Evolutionary conservation across 1,140 invertebrate species (phyloP).

Genomic region (Drosophila malerkotliana): DNA sequence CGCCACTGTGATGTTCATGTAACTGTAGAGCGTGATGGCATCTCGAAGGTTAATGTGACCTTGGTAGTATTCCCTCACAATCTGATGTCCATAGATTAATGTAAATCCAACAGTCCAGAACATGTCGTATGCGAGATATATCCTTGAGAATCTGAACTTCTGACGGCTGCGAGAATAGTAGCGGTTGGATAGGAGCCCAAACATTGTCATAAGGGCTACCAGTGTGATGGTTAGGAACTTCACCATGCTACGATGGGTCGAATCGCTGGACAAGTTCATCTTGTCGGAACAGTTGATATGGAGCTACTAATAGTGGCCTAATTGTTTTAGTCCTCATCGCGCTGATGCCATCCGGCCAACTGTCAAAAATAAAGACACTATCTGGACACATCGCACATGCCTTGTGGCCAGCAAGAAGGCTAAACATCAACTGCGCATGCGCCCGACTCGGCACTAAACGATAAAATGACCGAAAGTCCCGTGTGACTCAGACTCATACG

Average conservation of each 20-base stretch:
- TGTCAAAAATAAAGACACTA: constrained; percentile 25
- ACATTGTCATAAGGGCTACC: constrained; percentile 42
- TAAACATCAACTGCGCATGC: constrained; percentile 15
- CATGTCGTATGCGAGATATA: constrained; percentile 50
- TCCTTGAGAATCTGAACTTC: constrained; percentile 54
- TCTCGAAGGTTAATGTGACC: constrained; percentile 59
- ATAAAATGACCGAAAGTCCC: constrained; percentile 10
- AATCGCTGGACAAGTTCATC: constrained; percentile 38
- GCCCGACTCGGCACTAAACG: not conserved
- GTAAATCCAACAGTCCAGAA: constrained; percentile 43
- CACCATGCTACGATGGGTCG: constrained; percentile 39
- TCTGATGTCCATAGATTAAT: constrained; percentile 48
- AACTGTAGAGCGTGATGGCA: constrained; percentile 63
- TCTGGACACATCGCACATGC: constrained; percentile 26
- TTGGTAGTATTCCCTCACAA: constrained; percentile 51
- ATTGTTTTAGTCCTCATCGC: constrained; percentile 35
- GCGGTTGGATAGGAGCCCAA: constrained; percentile 58
- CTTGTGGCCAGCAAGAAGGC: constrained; percentile 1
- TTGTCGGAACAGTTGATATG: not conserved
- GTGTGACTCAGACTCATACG: constrained; percentile 22
- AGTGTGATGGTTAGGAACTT: constrained; percentile 42
- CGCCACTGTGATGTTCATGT: constrained; percentile 67
- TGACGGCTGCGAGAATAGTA: constrained; percentile 30
- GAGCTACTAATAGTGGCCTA: constrained; percentile 30
- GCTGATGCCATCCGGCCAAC: constrained; percentile 20